A percentile compares a stretch with the other conserved stretches of the same genome.
phyloP scores from a whole-genome alignment of 2,888 invertebrate species.

The Lasioglossum calceatum region DNA sequence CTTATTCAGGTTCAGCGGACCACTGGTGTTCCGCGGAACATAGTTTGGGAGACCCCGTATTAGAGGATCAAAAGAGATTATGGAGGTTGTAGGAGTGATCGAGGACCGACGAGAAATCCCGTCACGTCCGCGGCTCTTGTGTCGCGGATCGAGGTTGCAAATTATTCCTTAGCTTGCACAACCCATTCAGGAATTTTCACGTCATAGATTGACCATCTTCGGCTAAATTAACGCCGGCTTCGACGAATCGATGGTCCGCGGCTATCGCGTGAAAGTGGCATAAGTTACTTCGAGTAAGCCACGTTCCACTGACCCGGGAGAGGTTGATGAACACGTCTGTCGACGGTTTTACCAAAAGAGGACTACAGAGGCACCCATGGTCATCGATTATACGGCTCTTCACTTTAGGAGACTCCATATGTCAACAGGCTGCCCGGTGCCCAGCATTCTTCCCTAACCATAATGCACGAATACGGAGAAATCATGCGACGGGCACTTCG shows the following conservation, averaged over 20 bases:
- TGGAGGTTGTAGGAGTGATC: neutral
- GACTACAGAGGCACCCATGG: slow-evolving; percentile 38
- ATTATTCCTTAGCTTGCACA: slow-evolving; percentile 43
- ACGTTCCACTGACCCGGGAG: slow-evolving; percentile 67
- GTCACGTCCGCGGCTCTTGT: slow-evolving; percentile 41
- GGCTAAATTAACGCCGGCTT: slow-evolving; percentile 57
- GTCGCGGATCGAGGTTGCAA: slow-evolving; percentile 45
- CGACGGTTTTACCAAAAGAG: slow-evolving; percentile 62
- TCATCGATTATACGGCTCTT: slow-evolving; percentile 55
- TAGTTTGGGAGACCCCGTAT: no score
- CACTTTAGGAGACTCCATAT: slow-evolving; percentile 10
- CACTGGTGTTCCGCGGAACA: no score
- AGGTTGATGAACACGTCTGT: slow-evolving; percentile 64
- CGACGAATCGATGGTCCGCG: slow-evolving; percentile 57
- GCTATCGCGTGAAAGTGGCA: slow-evolving; percentile 66
- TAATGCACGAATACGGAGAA: neutral
- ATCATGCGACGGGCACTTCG: neutral
- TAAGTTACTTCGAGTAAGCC: slow-evolving; percentile 58
- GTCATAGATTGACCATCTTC: slow-evolving; percentile 56
- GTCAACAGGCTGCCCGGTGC: neutral
- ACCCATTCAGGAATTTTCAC: slow-evolving; percentile 41
- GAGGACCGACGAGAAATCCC: slow-evolving; percentile 19
- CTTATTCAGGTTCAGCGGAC: no score
- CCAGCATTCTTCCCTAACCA: slow-evolving; percentile 6
- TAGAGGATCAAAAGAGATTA: neutral